Evolutionary conservation across 2,113 vertebrate genomes (phyloP), one percentile per base, ranked within the genome.

Genomic region (Romanogobio albipinnatus): DNA sequence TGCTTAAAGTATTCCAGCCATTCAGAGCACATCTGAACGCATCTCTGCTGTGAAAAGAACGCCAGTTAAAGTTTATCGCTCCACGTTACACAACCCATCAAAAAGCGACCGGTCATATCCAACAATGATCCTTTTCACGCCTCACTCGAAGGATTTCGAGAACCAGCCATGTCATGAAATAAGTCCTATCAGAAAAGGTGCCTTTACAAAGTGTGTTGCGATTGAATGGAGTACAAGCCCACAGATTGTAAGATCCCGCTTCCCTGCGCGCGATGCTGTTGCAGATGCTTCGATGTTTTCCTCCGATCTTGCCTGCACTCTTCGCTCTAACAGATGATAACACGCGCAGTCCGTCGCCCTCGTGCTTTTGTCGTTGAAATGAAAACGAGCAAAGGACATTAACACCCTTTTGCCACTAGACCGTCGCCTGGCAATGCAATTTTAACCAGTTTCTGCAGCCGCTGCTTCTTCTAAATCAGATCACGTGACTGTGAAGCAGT

Each of bases 401-500:
- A 81, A 74, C 81, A 87, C 83, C 80, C 82, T 74, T 59, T 88
- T 85, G 83, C 87, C 86, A 78, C 49, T 8, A 5, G 51, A 82
- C 43, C 26, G 15, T 29, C 62, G 45, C 71, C 80, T 80, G 83
- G 58, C 71, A 43, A 87, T 47, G 88, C 84, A 62, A 89, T 87
- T 88, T 75, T 85, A 88, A 82, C 86, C 88, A 81, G 89, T 92
- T 90, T 92, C 90, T 87, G 90, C 89, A 89, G 88, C 90, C 91
- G 88, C 91, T 86, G 92, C 93, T 89, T 92, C 93, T 93, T 93
- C 90, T 88, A 91, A 90, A 90, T 79, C 86, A 68, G 76, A 86
- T 89, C 96, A 96, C 94, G 94, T 96, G 96, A 95, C 90, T 29
- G n/a, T n/a, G 33, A 58, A 81, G 88, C 88, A 92, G 93, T 95